phyloP scores from a whole-genome alignment of 2,888 invertebrate genomes.

The Eupithecia tripunctaria region DNA sequence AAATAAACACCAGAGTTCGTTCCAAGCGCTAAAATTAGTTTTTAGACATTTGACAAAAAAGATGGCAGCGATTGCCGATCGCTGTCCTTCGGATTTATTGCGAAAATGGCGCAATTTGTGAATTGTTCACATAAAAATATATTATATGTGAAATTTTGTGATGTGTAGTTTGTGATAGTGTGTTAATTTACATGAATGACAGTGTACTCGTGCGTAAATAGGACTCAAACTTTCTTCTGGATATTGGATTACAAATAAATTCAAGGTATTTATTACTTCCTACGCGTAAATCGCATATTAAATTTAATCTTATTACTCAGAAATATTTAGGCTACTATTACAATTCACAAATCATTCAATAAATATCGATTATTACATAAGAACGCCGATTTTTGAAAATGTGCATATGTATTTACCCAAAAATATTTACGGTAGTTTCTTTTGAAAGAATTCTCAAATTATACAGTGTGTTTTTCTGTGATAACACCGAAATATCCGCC shows the following conservation, averaged over 20 bases:
- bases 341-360: constrained; percentile 35
- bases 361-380: constrained; percentile 74
- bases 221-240: constrained; percentile 79
- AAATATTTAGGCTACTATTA: constrained; percentile 38
- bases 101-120: constrained; percentile 83
- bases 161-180: constrained; percentile 82
- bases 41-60: constrained; percentile 85
- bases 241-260: constrained; percentile 84
- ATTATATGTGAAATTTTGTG: constrained; percentile 81
- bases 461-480: no score
- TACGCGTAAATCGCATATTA: constrained; percentile 64
- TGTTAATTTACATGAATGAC: constrained; percentile 77
- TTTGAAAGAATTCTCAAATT: neutral
- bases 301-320: constrained; percentile 44
- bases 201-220: constrained; percentile 80
- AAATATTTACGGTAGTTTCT: neutral
- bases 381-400: constrained; percentile 54
- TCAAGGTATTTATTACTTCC: constrained; percentile 80
- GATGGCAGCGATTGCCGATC: constrained; percentile 83
- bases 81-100: constrained; percentile 81
- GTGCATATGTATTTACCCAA: constrained; percentile 46
- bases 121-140: constrained; percentile 79
- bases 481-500: neutral
- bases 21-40: constrained; percentile 83
- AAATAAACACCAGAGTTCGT: constrained; percentile 84